Conservation (phyloP, 2,888 invertebrate genomes). For the Ryuthela nishihirai region DNA sequence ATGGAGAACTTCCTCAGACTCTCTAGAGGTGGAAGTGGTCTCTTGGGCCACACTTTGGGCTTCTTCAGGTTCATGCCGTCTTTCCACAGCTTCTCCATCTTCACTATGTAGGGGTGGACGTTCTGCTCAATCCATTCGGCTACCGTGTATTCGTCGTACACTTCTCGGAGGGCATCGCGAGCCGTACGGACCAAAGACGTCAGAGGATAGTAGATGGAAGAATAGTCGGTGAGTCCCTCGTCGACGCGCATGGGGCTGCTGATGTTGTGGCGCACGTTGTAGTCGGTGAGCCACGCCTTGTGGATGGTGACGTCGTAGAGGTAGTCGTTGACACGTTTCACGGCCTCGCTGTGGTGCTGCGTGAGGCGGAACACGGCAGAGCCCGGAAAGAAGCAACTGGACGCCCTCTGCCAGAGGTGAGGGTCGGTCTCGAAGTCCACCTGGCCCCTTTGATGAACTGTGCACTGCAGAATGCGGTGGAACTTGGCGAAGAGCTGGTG, state of each 20-base stretch:
- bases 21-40: constrained; percentile 40
- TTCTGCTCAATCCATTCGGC: constrained; percentile 45
- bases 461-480: constrained; percentile 40
- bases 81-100: constrained; percentile 42
- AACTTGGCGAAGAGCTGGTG: constrained; percentile 38
- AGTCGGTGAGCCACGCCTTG: constrained; percentile 44
- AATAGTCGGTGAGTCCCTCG: constrained; percentile 46
- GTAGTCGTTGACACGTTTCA: constrained; percentile 42
- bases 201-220: constrained; percentile 37
- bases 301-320: constrained; percentile 43
- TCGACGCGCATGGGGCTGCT: constrained; percentile 43
- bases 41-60: constrained; percentile 40
- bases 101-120: constrained; percentile 41
- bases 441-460: constrained; percentile 27
- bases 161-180: constrained; percentile 58
- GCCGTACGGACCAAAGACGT: constrained; percentile 49
- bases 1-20: constrained; percentile 35
- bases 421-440: constrained; percentile 58
- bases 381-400: constrained; percentile 63
- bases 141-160: constrained; percentile 50
- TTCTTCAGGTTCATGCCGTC: constrained; percentile 38
- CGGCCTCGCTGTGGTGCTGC: constrained; percentile 39
- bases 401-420: constrained; percentile 61
- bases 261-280: constrained; percentile 43
- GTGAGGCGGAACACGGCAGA: constrained; percentile 54